Conservation (phyloP, 2,113 vertebrate genomes). For the Mugil cephalus region DNA sequence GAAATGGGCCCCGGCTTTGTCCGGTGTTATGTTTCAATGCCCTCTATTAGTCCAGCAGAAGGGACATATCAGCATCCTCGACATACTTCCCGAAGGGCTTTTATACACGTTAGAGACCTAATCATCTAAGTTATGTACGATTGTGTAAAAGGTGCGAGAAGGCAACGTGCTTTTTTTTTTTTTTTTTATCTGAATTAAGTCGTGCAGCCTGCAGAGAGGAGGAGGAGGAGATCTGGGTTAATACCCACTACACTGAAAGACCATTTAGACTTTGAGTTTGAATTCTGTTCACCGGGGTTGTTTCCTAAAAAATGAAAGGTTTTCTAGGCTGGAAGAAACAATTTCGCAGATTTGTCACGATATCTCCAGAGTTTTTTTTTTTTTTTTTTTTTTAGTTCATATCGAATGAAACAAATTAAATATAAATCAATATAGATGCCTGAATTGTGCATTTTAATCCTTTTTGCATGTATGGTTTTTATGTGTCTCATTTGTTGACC, state of each 20-base stretch:
- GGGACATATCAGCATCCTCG: slow-evolving; percentile 87
- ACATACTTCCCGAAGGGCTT: slow-evolving; percentile 73
- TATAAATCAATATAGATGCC: too few relatives aligned
- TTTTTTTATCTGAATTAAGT: slow-evolving; percentile 12
- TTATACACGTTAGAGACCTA: slow-evolving; percentile 59
- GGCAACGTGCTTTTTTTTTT: slow-evolving; percentile 16
- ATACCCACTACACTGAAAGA: too few relatives aligned
- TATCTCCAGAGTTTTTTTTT: too few relatives aligned
- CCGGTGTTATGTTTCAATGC: slow-evolving; percentile 95
- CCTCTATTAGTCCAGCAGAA: slow-evolving; percentile 83
- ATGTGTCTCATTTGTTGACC: too few relatives aligned
- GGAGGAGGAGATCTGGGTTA: neutral
- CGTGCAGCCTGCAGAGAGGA: neutral
- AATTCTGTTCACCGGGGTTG: neutral
- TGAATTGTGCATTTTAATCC: too few relatives aligned
- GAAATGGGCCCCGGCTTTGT: slow-evolving; percentile 89
- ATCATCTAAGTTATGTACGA: slow-evolving; percentile 71
- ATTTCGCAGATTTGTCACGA: too few relatives aligned
- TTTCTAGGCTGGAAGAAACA: too few relatives aligned
- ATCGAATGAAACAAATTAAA: too few relatives aligned
- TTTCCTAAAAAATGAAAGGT: neutral
- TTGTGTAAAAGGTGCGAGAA: slow-evolving; percentile 42
- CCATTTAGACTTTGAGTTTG: too few relatives aligned
- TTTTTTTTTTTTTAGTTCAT: too few relatives aligned
- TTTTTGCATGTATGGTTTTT: too few relatives aligned